Conservation (phyloP, 64 coral and sea anemone genomes). For the Pocillopora verrucosa region DNA sequence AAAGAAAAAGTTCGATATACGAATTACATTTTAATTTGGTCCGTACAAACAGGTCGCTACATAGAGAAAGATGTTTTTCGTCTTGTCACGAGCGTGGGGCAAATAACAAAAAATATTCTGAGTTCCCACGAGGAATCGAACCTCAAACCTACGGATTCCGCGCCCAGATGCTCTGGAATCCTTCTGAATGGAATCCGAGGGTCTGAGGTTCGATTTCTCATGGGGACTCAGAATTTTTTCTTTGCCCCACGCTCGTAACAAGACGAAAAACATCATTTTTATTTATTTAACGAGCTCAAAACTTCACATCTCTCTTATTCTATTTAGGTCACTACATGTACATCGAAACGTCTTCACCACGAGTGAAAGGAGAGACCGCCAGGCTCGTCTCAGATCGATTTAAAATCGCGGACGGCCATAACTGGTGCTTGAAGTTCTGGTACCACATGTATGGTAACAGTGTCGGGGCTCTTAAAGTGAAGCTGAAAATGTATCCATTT, state of each 20-base stretch:
- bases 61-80: not conserved
- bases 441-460: conserved; percentile 94
- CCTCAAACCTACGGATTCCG: no score
- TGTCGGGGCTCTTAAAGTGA: conserved; percentile 59
- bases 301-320: no score
- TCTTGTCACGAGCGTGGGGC: no score
- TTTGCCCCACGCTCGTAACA: no score
- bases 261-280: no score
- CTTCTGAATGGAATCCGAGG: no score
- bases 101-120: no score
- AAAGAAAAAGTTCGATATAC: not conserved
- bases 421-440: conserved; percentile 93
- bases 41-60: conserved; percentile 67
- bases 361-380: conserved; percentile 60
- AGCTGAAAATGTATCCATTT: conserved; percentile 29
- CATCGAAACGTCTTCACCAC: conserved; percentile 78
- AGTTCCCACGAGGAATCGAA: no score
- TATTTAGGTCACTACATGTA: conserved; percentile 63
- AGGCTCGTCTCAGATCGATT: conserved; percentile 77
- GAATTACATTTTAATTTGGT: not conserved
- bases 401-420: conserved; percentile 49
- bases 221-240: no score
- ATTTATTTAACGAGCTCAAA: no score
- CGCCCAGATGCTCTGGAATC: no score
- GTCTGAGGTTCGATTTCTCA: no score